A percentile compares a stretch with the other conserved stretches of the same genome.
phyloP scores from a whole-genome alignment of 2,888 invertebrate genomes.

The Timandra comae region DNA sequence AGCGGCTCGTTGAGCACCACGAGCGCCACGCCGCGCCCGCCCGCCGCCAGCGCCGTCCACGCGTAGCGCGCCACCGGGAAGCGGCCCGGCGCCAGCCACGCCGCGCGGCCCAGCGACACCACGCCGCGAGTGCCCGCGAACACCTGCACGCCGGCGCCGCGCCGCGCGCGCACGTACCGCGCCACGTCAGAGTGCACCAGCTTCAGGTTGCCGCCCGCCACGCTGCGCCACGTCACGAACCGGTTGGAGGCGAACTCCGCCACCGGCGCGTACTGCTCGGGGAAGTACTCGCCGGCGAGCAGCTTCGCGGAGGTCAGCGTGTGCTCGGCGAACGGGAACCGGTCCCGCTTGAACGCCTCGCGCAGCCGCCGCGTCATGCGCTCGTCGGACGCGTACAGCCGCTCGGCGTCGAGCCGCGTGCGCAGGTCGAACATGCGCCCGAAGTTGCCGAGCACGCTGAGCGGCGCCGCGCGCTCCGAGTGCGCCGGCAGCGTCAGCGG shows the following conservation, averaged over 20 bases:
- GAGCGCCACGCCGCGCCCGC: slow-evolving; percentile 37
- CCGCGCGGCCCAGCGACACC: slow-evolving; percentile 27
- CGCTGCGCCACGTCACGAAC: slow-evolving; percentile 53
- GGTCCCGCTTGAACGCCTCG: slow-evolving; percentile 47
- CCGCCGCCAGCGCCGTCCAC: slow-evolving; percentile 47
- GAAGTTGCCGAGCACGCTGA: slow-evolving; percentile 64
- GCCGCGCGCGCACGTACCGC: slow-evolving; percentile 16
- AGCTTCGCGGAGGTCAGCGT: slow-evolving; percentile 42
- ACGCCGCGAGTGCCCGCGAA: slow-evolving; percentile 48
- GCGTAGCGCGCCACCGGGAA: slow-evolving; percentile 61
- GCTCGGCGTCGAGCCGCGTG: slow-evolving; percentile 50
- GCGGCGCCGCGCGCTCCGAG: slow-evolving; percentile 37
- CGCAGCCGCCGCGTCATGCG: slow-evolving; percentile 45
- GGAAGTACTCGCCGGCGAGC: slow-evolving; percentile 48
- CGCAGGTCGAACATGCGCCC: slow-evolving; percentile 64
- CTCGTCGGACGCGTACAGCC: slow-evolving; percentile 54
- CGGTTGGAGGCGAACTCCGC: slow-evolving; percentile 54
- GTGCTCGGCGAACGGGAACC: slow-evolving; percentile 47
- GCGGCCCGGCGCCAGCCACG: slow-evolving; percentile 31
- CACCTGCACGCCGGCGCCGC: slow-evolving; percentile 33
- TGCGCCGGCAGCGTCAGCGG: slow-evolving; percentile 38
- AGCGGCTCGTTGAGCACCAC: slow-evolving; percentile 62
- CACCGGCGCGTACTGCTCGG: slow-evolving; percentile 51
- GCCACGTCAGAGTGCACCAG: slow-evolving; percentile 54
- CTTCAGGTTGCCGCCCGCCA: slow-evolving; percentile 50